Base-by-base conservation (phyloP, 2,888 invertebrate genomes). In the Margaritifera margaritifera region DNA sequence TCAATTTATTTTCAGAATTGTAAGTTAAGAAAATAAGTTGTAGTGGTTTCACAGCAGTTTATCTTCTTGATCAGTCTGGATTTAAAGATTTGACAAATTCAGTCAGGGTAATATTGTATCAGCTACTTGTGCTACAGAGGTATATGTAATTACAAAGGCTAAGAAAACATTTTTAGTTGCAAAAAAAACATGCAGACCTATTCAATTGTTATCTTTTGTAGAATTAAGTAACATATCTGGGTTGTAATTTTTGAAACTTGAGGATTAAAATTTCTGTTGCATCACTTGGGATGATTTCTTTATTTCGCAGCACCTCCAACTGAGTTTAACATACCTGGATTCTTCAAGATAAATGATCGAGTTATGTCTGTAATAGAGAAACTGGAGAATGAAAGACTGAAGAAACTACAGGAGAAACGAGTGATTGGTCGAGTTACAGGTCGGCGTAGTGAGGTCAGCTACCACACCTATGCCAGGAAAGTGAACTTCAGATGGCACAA, bases 401-500 rank as follows among this genome's bases (percentile, higher is more conserved):
- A 91, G 51, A 90, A 91, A 64, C 90, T 95, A 42, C 74, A 55
- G 91, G 92, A 57, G 90, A 91, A 65, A 73, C 90, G 84, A 82
- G 91, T 94, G 57, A 94, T 95, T 77, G 95, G 95, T 0, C 92
- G 91, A 75, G 91, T 92, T 31, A 92, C 92, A 61, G 91, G 91
- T 24, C 90, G 92, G 57, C 91, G 91, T 59, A 90, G 91, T 52
- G 90, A 91, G 53, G 92, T 92, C 82, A 93, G 93, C 88, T 92
- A 93, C 85, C 94, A 94, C 79, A 94, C 96, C 68, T 93, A 93
- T 78, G 93, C 95, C 18, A 91, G 94, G 51, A 93, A 94, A 86
- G 95, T 97, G 58, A 94, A 94, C 76, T 98, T 98, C 91, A 94
- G 95, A 69, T 98, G 98, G 97, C 97, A 97, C 91, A 92, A 96